Base-by-base conservation (phyloP, 2,113 vertebrate species). In the Lepidiolamprologus cunningtoni region DNA sequence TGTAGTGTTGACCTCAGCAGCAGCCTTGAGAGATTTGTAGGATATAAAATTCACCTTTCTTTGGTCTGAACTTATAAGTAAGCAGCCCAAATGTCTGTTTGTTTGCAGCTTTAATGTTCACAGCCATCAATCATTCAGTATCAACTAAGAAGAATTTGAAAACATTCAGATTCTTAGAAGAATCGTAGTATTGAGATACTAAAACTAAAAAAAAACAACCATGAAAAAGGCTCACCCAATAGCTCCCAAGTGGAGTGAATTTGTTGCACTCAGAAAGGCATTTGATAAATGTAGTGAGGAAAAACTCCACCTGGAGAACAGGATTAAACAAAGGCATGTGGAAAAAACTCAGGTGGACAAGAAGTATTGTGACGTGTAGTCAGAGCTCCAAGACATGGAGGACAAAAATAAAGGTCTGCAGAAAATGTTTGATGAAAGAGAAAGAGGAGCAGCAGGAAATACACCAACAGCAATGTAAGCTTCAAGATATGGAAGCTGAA, bases 351-450 rank as follows among this genome's bases (percentile, higher is more conserved):
- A 63, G 1, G 9, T 63, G 17, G 31, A 63, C 17, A 12, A 63
- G 31, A 63, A 12, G 31, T 63, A 63, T n/a, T 0, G 17, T n/a
- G 31, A 63, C 0, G 58, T 12, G 58, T 33, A n/a, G 58, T 40
- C 12, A 40, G n/a, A 23, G 5, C 7, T 68, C 35, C 3, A 21
- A 68, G 63, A 68, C 2, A 40, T 2, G 19, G 19, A 68, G 63
- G 0, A 40, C 33, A 68, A 40, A 13, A 21, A 40, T 68, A 21
- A 40, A 40, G 0, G 7, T 1, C 35, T 68, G 35, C 63, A 40
- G 9, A 40, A 14, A 40, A 40, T 40, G 63, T 35, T 40, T 21
- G 63, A 40, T 68, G 63, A 68, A 68, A 21, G n/a, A 68, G 11
- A 14, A 68, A 68, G n/a, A 40, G 63, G 28, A 35, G 58, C 58